phyloP scores from a whole-genome alignment of 1,140 invertebrate species.

The Hestina assimilis region DNA sequence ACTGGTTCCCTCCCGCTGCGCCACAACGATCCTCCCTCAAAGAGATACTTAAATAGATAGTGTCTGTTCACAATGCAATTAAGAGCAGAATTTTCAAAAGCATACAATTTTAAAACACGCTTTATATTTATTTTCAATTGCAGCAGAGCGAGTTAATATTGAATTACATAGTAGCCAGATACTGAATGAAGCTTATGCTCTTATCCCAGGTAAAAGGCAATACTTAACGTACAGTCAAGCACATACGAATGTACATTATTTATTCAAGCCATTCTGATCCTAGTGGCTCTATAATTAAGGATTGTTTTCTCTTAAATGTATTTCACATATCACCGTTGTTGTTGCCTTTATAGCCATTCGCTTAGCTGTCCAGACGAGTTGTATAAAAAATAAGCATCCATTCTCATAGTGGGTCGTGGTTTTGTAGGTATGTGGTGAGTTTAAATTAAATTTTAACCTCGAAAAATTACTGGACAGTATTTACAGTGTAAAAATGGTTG shows the following conservation, averaged over 20 bases:
- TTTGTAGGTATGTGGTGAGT: constrained; percentile 22
- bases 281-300: background rate
- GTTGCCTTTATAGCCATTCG: constrained; percentile 32
- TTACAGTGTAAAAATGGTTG: background rate
- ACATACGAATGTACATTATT: constrained; percentile 25
- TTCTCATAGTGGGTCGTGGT: constrained; percentile 32
- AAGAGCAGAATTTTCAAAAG: background rate
- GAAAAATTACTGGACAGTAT: background rate
- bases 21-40: too few relatives aligned
- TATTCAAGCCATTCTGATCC: constrained; percentile 7
- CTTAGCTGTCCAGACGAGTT: constrained; percentile 33
- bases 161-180: constrained; percentile 21
- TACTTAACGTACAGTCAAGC: constrained; percentile 41
- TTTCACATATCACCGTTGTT: constrained; percentile 23
- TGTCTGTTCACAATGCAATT: too few relatives aligned
- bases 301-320: background rate
- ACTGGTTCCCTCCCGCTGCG: too few relatives aligned
- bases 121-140: constrained; percentile 12
- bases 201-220: constrained; percentile 40
- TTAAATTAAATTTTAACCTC: constrained; percentile 33
- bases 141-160: constrained; percentile 13
- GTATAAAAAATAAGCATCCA: constrained; percentile 45
- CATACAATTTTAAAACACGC: background rate
- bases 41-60: too few relatives aligned
- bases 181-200: constrained; percentile 27